A percentile compares a stretch with the other conserved stretches of the same genome.
Conservation (phyloP, 2,797 vertebrate genomes). For the Sebastes steindachneri region DNA sequence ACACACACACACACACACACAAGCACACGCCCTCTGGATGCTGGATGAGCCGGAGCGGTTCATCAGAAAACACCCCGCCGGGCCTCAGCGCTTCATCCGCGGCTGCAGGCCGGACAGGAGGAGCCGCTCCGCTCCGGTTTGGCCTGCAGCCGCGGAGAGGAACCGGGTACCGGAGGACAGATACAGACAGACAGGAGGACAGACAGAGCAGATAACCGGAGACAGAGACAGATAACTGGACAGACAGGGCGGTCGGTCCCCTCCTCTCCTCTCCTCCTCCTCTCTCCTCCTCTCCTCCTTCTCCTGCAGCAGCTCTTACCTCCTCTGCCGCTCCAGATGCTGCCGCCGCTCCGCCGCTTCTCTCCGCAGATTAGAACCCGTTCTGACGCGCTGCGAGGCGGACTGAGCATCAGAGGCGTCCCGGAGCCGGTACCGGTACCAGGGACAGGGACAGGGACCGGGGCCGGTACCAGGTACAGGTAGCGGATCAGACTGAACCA, state of each 20-base stretch:
- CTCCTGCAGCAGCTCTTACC: slow-evolving; percentile 31
- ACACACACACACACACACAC: background rate
- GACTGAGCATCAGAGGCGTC: slow-evolving; percentile 18
- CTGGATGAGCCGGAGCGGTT: background rate
- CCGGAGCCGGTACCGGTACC: background rate
- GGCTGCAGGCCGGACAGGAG: slow-evolving; percentile 1
- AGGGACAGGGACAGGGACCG: too few species aligned
- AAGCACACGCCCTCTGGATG: too few species aligned
- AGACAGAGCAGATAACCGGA: background rate
- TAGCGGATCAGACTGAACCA: background rate
- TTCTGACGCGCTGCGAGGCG: slow-evolving; percentile 22
- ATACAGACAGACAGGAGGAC: background rate
- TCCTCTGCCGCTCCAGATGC: slow-evolving; percentile 48
- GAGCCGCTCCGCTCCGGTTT: background rate
- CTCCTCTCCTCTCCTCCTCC: slow-evolving; percentile 34
- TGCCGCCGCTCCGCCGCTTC: slow-evolving; percentile 25
- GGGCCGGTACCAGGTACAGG: background rate
- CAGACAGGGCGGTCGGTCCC: background rate
- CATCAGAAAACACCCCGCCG: background rate
- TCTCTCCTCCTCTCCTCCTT: slow-evolving; percentile 3
- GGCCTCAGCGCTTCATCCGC: slow-evolving; percentile 27
- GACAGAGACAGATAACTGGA: background rate
- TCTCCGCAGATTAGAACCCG: background rate
- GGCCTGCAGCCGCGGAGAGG: background rate
- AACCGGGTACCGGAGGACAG: background rate